phyloP scores from a whole-genome alignment of 2,888 invertebrate species.

The Zaprionus bogoriensis region DNA sequence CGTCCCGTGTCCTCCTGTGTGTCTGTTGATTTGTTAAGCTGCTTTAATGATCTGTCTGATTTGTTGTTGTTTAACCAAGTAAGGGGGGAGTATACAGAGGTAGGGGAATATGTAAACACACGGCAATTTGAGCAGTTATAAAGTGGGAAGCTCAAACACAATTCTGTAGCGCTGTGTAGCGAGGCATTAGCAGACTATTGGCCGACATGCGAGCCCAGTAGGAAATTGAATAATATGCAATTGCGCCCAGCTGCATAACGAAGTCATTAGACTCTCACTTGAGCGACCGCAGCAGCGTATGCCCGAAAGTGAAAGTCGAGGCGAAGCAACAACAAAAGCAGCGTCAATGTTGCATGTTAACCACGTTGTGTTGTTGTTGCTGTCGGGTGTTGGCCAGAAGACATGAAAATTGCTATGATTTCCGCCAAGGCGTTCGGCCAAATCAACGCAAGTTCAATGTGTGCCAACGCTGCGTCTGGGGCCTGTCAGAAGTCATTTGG shows the following conservation, averaged over 20 bases:
- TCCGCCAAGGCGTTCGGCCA: conserved; percentile 66
- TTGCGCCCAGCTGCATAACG: conserved; percentile 2
- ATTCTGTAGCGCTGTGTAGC: no score
- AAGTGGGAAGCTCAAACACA: no score
- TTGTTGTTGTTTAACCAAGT: conserved; percentile 64
- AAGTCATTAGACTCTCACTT: no score
- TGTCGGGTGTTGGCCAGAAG: conserved; percentile 31
- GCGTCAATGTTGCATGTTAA: conserved; percentile 35
- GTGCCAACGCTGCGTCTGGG: conserved; percentile 27
- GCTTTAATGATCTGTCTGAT: conserved; percentile 54
- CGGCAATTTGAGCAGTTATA: no score
- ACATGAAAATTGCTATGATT: conserved; percentile 72
- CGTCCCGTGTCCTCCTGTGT: conserved; percentile 17
- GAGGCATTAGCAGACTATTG: not conserved
- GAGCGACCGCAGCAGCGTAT: conserved; percentile 3
- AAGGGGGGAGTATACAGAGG: no score
- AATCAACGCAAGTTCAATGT: conserved; percentile 57
- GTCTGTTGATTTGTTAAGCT: conserved; percentile 64
- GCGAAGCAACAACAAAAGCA: conserved; percentile 5
- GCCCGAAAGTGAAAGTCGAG: conserved; percentile 45
- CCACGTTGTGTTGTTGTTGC: conserved; percentile 2
- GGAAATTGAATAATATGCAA: conserved; percentile 4
- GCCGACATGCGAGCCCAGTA: not conserved
- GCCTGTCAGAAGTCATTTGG: conserved; percentile 31
- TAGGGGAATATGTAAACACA: no score